Conservation (phyloP, 2,113 vertebrate species). For the Procavia capensis region DNA sequence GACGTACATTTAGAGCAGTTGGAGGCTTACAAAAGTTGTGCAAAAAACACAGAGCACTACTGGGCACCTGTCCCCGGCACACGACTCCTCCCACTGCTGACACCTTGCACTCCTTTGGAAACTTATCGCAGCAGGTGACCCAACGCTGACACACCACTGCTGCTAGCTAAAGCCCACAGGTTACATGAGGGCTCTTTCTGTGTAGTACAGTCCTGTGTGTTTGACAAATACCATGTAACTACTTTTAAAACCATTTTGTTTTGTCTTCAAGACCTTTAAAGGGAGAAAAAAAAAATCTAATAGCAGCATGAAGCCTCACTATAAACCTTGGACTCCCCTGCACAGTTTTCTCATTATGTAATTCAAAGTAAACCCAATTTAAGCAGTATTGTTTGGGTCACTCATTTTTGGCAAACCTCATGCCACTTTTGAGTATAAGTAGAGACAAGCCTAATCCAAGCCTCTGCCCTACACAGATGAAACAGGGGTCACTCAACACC, state of each 20-base stretch:
- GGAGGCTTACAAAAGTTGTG: too few species aligned
- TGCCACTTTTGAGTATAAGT: not conserved
- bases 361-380: not conserved
- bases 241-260: not conserved
- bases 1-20: too few species aligned
- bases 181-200: too few species aligned
- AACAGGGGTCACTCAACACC: not conserved
- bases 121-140: too few species aligned
- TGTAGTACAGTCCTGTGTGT: too few species aligned
- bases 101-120: too few species aligned
- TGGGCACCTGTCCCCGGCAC: too few species aligned
- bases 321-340: accelerated
- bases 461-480: not conserved
- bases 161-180: too few species aligned
- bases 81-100: too few species aligned
- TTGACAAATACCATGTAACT: too few species aligned
- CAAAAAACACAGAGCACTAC: too few species aligned
- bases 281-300: not conserved
- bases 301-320: not conserved
- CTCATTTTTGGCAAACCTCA: not conserved
- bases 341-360: accelerated
- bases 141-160: too few species aligned
- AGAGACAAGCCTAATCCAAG: not conserved
- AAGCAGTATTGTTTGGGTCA: not conserved
- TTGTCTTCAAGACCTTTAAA: not conserved